These are phyloP conservation scores for Theonella swinhoei DNA, from an alignment of 37 sponge, comb jelly and placozoan genomes.

Conservation along the genomic window DNA sequence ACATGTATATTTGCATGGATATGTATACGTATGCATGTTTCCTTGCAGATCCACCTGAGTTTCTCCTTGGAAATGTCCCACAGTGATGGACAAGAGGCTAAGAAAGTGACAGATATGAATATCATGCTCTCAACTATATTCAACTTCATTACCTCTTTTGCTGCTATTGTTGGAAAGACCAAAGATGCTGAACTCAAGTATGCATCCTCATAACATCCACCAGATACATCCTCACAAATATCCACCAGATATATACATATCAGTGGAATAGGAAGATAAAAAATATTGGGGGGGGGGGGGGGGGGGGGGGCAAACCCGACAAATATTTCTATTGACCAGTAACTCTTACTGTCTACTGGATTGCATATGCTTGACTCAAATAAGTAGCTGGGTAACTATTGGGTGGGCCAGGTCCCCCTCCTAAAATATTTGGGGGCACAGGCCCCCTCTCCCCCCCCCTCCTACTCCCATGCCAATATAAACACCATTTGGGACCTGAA, in stretches of 20 bases:
- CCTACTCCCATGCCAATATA: no score
- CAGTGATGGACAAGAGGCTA: background rate
- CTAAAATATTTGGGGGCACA: no score
- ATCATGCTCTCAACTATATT: conserved; percentile 27
- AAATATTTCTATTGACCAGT: no score
- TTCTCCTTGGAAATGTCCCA: conserved; percentile 46
- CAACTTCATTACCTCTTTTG: conserved; percentile 48
- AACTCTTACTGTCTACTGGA: no score
- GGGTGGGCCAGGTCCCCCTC: no score
- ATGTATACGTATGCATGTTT: background rate
- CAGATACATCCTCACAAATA: background rate
- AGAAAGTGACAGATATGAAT: background rate
- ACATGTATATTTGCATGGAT: background rate
- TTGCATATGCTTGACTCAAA: no score
- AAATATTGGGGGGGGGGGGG: no score
- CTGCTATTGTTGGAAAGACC: conserved; percentile 38
- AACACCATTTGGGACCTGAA: no score
- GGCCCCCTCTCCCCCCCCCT: no score
- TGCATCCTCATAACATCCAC: background rate
- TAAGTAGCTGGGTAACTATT: no score
- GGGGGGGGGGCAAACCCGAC: no score
- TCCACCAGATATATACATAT: background rate
- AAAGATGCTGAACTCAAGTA: conserved; percentile 68
- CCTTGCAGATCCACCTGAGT: conserved; percentile 54
- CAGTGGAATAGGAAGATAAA: background rate